Base-by-base conservation (phyloP, 2,797 vertebrate species). In the Molossus alvarezi region DNA sequence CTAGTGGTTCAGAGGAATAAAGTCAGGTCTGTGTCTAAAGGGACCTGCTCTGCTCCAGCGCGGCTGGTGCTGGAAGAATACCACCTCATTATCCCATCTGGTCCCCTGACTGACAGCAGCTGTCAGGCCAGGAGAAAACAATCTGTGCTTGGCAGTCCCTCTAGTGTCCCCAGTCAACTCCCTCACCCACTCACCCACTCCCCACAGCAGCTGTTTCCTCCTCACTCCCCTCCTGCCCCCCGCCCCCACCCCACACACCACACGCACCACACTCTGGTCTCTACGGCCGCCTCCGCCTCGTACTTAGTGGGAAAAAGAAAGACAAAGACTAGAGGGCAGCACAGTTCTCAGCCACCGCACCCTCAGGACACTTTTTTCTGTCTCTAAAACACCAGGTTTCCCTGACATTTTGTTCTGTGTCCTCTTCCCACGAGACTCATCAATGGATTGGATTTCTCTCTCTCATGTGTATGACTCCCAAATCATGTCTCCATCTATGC, bases 41-140 rank as follows among this genome's bases (percentile, higher is more conserved):
- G 60, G 60, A 84, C 51, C 89, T 93, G 88, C 88, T 72, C 77
- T 27, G 12, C 77, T 77, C 57, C 57, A 23, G 73, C 23, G 5
- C 5, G 29, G 84, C 69, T 95, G 95, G 65, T 48, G 60, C 88
- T 45, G 53, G 69, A 33, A 83, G 75, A 85, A 60, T 85, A 88
- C 91, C 88, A 91, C 91, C 93, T 96, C 96, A 87, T 84, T 82
- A 69, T 71, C 77, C 96, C 96, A 97, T 97, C 97, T 97, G 97
- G 69, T 94, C 17, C 75, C 29, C 94, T 94, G 79, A 91, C 64
- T 95, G 95, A 93, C 7, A 77, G 87, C 97, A 97, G 94, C 93
- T 97, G 92, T 73, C 95, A 33, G 93, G 62, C 51, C 83, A 93
- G 75, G 58, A 96, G 94, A 89, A 97, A 95, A 94, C 96, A 89